Evolutionary conservation across 1,140 invertebrate genomes (phyloP).

Genomic region (Temnothorax curvispinosus): DNA sequence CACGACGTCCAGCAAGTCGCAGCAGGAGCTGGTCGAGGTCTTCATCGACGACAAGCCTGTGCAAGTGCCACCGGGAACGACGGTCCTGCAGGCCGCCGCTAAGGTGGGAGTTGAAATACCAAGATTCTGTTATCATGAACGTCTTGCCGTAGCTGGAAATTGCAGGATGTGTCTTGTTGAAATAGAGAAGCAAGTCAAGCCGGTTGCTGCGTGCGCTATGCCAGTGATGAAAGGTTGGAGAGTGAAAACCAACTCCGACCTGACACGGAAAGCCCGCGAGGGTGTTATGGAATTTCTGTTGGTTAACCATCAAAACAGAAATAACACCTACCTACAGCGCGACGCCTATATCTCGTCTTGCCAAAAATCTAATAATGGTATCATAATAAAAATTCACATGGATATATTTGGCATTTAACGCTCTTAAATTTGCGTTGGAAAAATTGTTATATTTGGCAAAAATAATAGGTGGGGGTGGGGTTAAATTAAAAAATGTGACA

Average conservation of each 20-base stretch:
- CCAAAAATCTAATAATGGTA: no score
- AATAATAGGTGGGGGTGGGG: no score
- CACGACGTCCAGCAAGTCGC: conserved; percentile 73
- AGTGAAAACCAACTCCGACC: conserved; percentile 98
- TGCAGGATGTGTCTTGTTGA: conserved; percentile 99
- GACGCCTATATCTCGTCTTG: no score
- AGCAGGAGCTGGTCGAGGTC: conserved; percentile 95
- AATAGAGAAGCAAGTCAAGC: conserved; percentile 98
- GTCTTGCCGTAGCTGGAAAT: conserved; percentile 99
- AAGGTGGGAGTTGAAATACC: conserved; percentile 99
- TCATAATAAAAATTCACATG: no score
- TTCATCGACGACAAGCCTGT: conserved; percentile 99
- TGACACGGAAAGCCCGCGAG: conserved; percentile 97
- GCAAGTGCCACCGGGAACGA: conserved; percentile 97
- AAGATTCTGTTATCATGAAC: conserved; percentile 99
- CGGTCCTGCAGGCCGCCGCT: conserved; percentile 98
- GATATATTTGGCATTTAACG: no score
- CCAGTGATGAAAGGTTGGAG: conserved; percentile 99
- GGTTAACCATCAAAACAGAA: conserved; percentile 99
- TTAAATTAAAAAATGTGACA: no score
- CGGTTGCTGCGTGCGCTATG: conserved; percentile 99
- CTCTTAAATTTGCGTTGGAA: no score
- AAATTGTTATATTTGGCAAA: no score
- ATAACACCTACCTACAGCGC: no score
- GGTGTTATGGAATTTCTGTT: conserved; percentile 99